Conservation (phyloP, 1,140 invertebrate species). For the Cylas formicarius region DNA sequence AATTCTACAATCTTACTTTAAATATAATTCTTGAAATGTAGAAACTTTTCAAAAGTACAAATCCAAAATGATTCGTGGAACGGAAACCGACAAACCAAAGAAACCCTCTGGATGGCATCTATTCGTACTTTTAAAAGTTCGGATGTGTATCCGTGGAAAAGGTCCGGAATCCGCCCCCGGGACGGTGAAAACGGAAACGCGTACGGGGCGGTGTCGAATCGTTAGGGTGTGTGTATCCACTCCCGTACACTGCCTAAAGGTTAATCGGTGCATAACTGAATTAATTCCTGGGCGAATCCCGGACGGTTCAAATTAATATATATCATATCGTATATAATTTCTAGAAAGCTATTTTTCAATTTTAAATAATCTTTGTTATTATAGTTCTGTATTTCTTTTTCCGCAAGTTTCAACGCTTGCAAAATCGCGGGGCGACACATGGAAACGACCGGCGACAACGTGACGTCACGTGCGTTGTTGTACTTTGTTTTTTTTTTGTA, state of each 20-base stretch:
- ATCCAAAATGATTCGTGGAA: conserved; percentile 11
- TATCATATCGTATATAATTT: conserved; percentile 29
- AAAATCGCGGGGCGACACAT: conserved; percentile 20
- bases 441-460: conserved; percentile 14
- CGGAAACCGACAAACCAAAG: too few relatives aligned
- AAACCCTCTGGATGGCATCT: conserved; percentile 30
- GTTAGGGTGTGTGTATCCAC: too few relatives aligned
- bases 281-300: too few relatives aligned
- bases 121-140: conserved; percentile 34
- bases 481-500: conserved; percentile 23
- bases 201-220: too few relatives aligned
- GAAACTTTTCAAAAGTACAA: conserved; percentile 35
- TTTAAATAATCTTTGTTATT: conserved; percentile 18
- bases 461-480: conserved; percentile 11
- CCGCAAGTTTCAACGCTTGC: conserved; percentile 19
- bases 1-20: conserved; percentile 28
- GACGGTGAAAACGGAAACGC: conserved; percentile 4
- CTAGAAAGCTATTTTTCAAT: conserved; percentile 33
- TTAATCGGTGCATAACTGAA: too few relatives aligned
- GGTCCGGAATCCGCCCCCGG: conserved; percentile 14
- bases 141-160: conserved; percentile 16
- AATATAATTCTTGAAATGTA: conserved; percentile 22
- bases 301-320: too few relatives aligned
- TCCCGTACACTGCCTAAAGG: too few relatives aligned
- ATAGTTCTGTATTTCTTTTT: conserved; percentile 6